A percentile compares a stretch with the other conserved stretches of the same genome.
Evolutionary conservation across 2,888 invertebrate genomes (phyloP).

Genomic region (Drosophila fungiperda): DNA sequence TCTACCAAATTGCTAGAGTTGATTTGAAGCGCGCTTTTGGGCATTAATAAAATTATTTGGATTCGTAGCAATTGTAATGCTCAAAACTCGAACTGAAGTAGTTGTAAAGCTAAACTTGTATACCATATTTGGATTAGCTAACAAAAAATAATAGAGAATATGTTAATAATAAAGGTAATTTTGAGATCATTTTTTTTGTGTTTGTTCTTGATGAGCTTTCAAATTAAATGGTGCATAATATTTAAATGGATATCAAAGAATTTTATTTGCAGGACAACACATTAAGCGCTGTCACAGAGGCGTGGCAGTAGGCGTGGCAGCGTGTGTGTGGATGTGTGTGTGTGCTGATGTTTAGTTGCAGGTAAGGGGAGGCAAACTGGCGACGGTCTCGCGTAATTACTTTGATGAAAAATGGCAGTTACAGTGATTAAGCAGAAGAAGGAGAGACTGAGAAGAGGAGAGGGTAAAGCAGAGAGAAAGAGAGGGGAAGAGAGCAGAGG

Average conservation of each 20-base stretch:
- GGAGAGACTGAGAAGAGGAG: not conserved
- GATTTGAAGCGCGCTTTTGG: not conserved
- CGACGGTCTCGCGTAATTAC: constrained; percentile 63
- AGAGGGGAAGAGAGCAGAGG: constrained; percentile 14
- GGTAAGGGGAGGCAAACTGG: not conserved
- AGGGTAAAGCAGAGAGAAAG: not conserved
- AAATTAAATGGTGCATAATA: constrained; percentile 68
- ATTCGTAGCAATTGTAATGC: not conserved
- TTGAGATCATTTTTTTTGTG: not conserved
- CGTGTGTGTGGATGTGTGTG: not conserved
- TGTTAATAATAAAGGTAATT: not conserved
- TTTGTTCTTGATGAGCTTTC: constrained; percentile 37
- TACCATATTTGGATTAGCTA: not conserved
- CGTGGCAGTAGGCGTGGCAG: not conserved
- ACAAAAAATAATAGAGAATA: not conserved
- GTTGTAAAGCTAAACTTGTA: not conserved
- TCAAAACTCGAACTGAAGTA: not conserved
- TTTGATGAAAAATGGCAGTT: constrained; percentile 79
- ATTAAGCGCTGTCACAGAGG: not conserved
- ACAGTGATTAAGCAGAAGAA: constrained; percentile 71
- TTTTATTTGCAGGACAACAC: constrained; percentile 61
- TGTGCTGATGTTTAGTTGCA: not conserved
- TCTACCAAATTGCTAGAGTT: not conserved
- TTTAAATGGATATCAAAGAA: constrained; percentile 77
- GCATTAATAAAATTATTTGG: not conserved